These are phyloP conservation scores for Drosophila equinoxialis DNA, from an alignment of 1,140 invertebrate species.

Conservation along the genomic window DNA sequence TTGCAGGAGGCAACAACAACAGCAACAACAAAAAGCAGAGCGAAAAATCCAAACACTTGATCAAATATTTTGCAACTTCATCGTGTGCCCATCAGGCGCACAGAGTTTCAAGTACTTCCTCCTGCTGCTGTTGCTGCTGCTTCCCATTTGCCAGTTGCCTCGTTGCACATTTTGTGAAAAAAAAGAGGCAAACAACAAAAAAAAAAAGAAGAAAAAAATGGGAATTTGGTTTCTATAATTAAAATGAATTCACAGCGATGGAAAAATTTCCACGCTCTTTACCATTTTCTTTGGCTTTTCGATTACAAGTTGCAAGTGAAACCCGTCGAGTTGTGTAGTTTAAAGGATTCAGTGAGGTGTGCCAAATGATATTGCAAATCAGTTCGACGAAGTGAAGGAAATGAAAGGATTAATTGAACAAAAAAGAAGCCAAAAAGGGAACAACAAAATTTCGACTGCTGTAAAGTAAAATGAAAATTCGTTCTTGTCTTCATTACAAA, in stretches of 20 bases:
- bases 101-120: constrained; percentile 51
- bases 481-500: neutral
- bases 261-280: constrained; percentile 45
- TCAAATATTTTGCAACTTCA: constrained; percentile 81
- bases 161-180: constrained; percentile 50
- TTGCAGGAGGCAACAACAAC: constrained; percentile 45
- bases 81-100: constrained; percentile 64
- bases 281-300: constrained; percentile 40
- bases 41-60: constrained; percentile 69
- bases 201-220: constrained; percentile 16
- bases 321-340: constrained; percentile 46
- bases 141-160: constrained; percentile 64
- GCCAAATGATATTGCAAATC: constrained; percentile 37
- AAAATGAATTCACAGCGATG: constrained; percentile 69
- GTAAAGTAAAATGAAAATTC: neutral
- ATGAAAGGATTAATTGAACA: constrained; percentile 7
- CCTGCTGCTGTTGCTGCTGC: constrained; percentile 5
- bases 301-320: constrained; percentile 60
- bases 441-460: neutral
- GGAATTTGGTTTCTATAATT: constrained; percentile 76
- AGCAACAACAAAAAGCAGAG: constrained; percentile 11
- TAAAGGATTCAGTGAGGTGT: constrained; percentile 50
- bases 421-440: neutral
- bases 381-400: neutral
- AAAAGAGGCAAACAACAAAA: neutral